Evolutionary conservation across 2,888 invertebrate species (phyloP), one percentile per base, ranked within the genome.

Genomic region (Dusona sp.): DNA sequence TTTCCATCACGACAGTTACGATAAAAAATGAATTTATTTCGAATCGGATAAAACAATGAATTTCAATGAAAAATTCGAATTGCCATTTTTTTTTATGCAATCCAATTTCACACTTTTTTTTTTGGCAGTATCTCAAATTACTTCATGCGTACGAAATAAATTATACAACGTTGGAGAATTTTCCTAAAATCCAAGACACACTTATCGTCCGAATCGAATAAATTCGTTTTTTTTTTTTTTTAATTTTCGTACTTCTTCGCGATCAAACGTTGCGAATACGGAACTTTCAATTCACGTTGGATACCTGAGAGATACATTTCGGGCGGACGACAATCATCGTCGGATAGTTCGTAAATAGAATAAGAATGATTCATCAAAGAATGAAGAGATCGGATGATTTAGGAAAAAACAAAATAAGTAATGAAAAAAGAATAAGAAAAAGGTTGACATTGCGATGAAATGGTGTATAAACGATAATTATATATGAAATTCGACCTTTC

Each of bases 401-500:
- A 38, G 54, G 57, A 48, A 72, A 64, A 9, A 80, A 36, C 6
- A 33, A 22, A 80, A 51, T 4, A 67, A 54, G n/a, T n/a, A n/a
- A n/a, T n/a, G 11, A 51, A 29, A 72, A 42, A 70, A 72, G 3
- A 79, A 33, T n/a, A 29, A n/a, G 61, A 38, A n/a, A 19, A 16
- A 29, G 16, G 16, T 13, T 29, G 25, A n/a, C 61, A 61, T 57
- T 70, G 6, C 70, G 57, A 16, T 68, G 29, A 22, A 45, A 16
- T 13, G 19, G 79, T 45, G 36, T 25, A 65, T 16, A 73, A 48
- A 51, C 29, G 64, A 80, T 80, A 80, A 83, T 84, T 79, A 79
- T 79, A 68, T 74, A 79, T 79, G 74, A 84, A 84, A 79, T 74
- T 79, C 78, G 84, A 84, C 74, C 79, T 84, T 70, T 36, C n/a